Evolutionary conservation across 2,113 vertebrate genomes (phyloP).

Genomic region (Esox niger): DNA sequence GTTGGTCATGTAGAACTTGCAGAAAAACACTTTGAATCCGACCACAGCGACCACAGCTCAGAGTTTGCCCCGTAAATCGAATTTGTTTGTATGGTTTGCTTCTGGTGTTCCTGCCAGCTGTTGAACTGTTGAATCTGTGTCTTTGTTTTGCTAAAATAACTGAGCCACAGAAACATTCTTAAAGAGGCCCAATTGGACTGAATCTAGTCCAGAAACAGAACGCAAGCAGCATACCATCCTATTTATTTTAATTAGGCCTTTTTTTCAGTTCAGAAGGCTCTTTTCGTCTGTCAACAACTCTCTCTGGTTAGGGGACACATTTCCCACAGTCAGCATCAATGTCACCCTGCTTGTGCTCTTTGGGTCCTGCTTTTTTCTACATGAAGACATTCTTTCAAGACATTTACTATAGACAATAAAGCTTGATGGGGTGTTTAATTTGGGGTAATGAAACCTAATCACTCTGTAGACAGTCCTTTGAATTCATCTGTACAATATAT

Average conservation of each 20-base stretch:
- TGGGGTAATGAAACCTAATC: constrained; percentile 63
- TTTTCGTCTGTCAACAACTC: not conserved
- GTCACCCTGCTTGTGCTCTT: constrained; percentile 31
- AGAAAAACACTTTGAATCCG: constrained; percentile 26
- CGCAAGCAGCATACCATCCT: constrained; percentile 53
- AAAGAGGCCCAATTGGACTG: constrained; percentile 55
- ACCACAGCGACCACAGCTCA: constrained; percentile 20
- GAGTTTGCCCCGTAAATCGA: constrained; percentile 29
- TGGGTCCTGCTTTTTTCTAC: constrained; percentile 24
- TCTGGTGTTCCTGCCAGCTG: constrained; percentile 34
- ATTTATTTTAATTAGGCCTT: constrained; percentile 57
- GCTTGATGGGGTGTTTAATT: constrained; percentile 69
- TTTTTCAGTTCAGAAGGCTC: constrained; percentile 23
- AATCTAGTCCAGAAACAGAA: constrained; percentile 29
- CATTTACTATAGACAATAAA: constrained; percentile 62
- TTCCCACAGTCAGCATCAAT: constrained; percentile 33
- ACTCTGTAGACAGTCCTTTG: constrained; percentile 51
- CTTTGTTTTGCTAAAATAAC: constrained; percentile 30
- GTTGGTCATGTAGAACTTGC: constrained; percentile 30
- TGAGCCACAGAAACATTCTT: constrained; percentile 28
- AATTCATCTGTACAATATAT: constrained; percentile 34
- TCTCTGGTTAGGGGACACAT: not conserved
- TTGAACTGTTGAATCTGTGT: constrained; percentile 38
- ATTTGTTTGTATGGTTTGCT: constrained; percentile 20
- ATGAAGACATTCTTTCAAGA: constrained; percentile 49